Base-by-base conservation (phyloP, 1,140 invertebrate species). In the Brachystomella parvula region DNA sequence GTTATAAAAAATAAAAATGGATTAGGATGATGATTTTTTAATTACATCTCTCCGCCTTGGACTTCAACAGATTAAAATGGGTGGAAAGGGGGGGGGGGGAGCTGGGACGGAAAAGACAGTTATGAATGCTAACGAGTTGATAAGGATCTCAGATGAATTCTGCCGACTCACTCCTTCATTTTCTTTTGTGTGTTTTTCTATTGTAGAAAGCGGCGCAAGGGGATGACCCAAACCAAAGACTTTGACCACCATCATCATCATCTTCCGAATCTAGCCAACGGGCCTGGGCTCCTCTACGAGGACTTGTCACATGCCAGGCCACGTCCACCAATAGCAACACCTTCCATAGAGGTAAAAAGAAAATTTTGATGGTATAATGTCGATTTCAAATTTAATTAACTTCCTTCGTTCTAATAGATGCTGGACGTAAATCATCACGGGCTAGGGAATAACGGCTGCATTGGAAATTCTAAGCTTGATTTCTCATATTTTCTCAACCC, bases 401-500 rank as follows among this genome's bases (percentile, higher is more conserved):
- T 44, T 12, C 26, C 33, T 64, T 64, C 33, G 24, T 59, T 24
- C 39, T 56, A 35, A 28, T 28, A 73, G 72, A 73, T 73, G 72
- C 49, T 73, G 64, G 72, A 73, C 39, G 67, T 73, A n/a, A 71
- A 71, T 47, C 69, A 71, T 26, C 71, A 72, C 64, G 49, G 30
- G 2, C n/a, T 62, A n/a, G 58, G 30, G 47, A 53, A 29, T 9
- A 69, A 71, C 35, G 69, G 68, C 33, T 67, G 70, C 59, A 65
- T 70, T 21, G 66, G 65, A 28, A 72, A 72, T 68, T 62, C 72
- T n/a, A 73, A 73, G 61, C 29, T 73, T 57, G 72, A 73, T 58
- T 73, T 73, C 47, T 66, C 69, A 6, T 73, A 73, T 57, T 71
- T 73, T 57, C 61, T 73, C 26, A 73, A 73, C 49, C 72, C 72